Percentiles rank a stretch among this genome's conserved stretches.
phyloP scores from a whole-genome alignment of 2,113 vertebrate genomes.

The Gracilinanus agilis region DNA sequence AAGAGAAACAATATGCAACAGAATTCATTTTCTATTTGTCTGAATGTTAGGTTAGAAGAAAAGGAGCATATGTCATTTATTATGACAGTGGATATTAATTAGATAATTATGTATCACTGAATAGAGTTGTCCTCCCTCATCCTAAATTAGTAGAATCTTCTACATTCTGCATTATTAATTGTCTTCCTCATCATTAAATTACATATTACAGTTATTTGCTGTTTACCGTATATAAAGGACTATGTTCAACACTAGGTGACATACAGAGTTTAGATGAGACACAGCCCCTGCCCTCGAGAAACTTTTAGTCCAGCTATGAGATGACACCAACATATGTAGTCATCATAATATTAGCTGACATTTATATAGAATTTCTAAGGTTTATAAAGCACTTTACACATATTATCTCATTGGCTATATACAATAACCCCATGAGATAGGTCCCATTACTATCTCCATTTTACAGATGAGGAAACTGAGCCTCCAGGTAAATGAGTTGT shows the following conservation, averaged over 20 bases:
- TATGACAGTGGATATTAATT: background rate
- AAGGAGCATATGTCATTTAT: background rate
- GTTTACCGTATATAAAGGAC: background rate
- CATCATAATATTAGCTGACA: background rate
- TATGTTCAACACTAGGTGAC: background rate
- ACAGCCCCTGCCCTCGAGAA: background rate
- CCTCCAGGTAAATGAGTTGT: background rate
- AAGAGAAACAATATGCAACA: background rate
- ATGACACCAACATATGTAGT: too few species aligned
- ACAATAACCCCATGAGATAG: background rate
- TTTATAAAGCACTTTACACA: background rate
- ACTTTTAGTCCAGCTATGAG: background rate
- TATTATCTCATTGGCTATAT: background rate
- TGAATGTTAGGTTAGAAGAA: background rate
- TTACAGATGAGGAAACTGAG: background rate
- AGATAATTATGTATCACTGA: background rate
- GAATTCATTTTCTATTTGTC: background rate
- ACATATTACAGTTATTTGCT: background rate
- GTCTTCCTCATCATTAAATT: background rate
- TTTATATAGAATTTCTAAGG: background rate
- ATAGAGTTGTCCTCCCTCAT: constrained; percentile 23
- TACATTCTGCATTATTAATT: background rate
- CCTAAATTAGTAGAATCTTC: constrained; percentile 5
- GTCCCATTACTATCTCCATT: background rate
- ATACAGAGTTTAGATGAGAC: background rate